These are phyloP conservation scores for Momotus momota DNA, from an alignment of 2,797 vertebrate species.

Conservation along the genomic window DNA sequence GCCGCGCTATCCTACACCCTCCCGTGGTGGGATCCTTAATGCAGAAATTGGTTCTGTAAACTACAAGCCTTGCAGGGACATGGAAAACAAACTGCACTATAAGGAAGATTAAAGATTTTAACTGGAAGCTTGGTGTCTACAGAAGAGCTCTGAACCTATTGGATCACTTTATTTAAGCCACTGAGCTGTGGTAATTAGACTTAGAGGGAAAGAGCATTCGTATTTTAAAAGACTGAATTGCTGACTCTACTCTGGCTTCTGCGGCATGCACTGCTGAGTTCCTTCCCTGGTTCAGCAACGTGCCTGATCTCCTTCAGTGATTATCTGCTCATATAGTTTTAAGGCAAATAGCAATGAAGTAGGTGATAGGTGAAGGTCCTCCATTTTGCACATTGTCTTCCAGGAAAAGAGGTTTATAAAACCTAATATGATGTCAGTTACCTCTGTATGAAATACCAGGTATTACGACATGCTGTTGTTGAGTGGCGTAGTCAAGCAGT, in stretches of 20 bases:
- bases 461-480: background rate
- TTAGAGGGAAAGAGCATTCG: background rate
- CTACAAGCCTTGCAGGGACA: background rate
- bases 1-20: background rate
- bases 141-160: background rate
- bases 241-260: background rate
- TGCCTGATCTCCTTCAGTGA: background rate
- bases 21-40: background rate
- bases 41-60: background rate
- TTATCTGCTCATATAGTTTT: background rate
- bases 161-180: slow-evolving; percentile 18
- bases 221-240: slow-evolving; percentile 9
- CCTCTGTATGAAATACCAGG: background rate
- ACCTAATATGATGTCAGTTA: background rate
- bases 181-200: slow-evolving; percentile 1
- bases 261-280: background rate
- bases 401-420: background rate
- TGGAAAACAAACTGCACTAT: background rate
- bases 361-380: background rate
- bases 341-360: background rate
- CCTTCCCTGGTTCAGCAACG: background rate
- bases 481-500: background rate
- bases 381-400: background rate
- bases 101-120: slow-evolving; percentile 35
- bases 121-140: background rate